Conservation (phyloP, 2,888 invertebrate species). For the Sceliomorpha sp. region DNA sequence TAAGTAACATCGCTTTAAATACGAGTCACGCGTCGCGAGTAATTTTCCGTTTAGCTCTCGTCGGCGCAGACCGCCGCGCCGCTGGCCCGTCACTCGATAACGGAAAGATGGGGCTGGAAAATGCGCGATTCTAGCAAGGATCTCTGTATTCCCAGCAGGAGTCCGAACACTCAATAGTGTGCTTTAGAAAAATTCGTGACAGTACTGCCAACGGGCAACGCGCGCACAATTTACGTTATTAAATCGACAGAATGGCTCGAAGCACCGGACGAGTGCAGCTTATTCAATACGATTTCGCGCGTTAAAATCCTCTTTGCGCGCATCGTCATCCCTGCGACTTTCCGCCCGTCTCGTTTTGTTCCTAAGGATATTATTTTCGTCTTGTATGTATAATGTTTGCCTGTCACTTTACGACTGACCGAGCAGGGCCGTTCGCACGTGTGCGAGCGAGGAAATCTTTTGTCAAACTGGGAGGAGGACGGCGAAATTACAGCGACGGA, state of each 20-base stretch:
- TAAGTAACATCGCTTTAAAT: slow-evolving; percentile 53
- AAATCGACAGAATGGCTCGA: slow-evolving; percentile 71
- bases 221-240: slow-evolving; percentile 77
- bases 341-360: too few species aligned
- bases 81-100: slow-evolving; percentile 58
- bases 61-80: slow-evolving; percentile 58
- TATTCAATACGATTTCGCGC: slow-evolving; percentile 71
- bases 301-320: slow-evolving; percentile 58
- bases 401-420: background rate
- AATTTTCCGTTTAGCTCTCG: slow-evolving; percentile 68
- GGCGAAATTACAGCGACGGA: too few species aligned
- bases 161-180: slow-evolving; percentile 79
- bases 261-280: slow-evolving; percentile 72
- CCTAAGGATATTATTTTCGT: too few species aligned
- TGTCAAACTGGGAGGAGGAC: too few species aligned
- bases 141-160: slow-evolving; percentile 77
- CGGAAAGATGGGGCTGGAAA: slow-evolving; percentile 55
- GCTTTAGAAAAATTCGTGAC: slow-evolving; percentile 77
- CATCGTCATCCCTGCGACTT: too few species aligned
- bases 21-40: slow-evolving; percentile 59
- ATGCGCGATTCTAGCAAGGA: slow-evolving; percentile 55
- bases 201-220: slow-evolving; percentile 65
- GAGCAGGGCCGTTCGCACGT: too few species aligned
- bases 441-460: too few species aligned
- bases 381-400: too few species aligned